These are phyloP conservation scores for Anser cygnoides DNA, from an alignment of 2,113 vertebrate species.

Conservation along the genomic window DNA sequence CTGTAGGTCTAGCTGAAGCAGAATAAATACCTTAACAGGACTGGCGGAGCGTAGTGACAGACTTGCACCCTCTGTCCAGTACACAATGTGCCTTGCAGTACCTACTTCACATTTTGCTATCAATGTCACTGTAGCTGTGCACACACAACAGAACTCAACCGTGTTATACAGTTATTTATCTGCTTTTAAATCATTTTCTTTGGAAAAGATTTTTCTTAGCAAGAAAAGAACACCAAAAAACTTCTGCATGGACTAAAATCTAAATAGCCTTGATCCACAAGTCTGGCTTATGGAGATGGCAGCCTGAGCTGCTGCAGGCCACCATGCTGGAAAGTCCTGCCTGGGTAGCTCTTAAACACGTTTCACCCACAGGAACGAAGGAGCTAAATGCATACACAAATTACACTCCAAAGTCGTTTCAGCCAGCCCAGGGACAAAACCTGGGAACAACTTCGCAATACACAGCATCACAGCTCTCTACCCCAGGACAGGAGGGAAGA, in stretches of 20 bases:
- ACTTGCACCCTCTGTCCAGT: neutral
- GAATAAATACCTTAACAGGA: neutral
- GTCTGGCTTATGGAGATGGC: neutral
- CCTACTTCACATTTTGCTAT: fast-evolving
- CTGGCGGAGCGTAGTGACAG: neutral
- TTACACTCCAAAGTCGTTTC: neutral
- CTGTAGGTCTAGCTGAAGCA: neutral
- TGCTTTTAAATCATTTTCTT: neutral
- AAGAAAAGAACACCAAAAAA: neutral
- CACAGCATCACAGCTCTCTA: neutral
- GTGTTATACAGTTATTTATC: neutral
- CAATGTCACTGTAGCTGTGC: neutral
- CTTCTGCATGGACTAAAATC: neutral
- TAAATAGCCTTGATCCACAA: neutral
- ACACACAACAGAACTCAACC: neutral
- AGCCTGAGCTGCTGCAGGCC: neutral
- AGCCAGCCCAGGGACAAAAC: neutral
- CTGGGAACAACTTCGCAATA: neutral
- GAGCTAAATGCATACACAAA: neutral
- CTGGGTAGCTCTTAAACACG: too few relatives aligned
- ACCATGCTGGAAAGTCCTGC: neutral
- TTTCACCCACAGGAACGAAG: neutral
- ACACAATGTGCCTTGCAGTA: neutral
- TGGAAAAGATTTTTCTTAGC: neutral
- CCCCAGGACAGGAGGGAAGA: neutral